phyloP scores from a whole-genome alignment of 2,797 vertebrate genomes.

The Esox lucius region DNA sequence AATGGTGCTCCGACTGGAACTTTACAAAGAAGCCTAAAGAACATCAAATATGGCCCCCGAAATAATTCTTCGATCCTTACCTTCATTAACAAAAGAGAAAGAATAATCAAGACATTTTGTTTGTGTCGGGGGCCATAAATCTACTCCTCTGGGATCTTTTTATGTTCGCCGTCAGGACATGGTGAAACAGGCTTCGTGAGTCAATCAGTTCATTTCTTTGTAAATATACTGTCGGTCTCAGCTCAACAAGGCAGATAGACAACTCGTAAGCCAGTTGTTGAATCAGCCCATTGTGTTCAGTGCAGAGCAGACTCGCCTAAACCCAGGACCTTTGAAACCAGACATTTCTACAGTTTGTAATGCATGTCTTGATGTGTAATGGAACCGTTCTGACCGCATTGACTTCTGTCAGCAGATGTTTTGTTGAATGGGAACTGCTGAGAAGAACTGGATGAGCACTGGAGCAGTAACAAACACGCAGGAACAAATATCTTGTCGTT shows the following conservation, averaged over 20 bases:
- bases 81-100: background rate
- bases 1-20: background rate
- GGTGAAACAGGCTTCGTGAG: constrained; percentile 47
- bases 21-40: background rate
- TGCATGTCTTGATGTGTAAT: constrained; percentile 32
- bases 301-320: constrained; percentile 12
- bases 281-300: constrained; percentile 63
- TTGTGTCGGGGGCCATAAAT: background rate
- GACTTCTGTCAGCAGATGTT: background rate
- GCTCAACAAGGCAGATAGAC: constrained; percentile 57
- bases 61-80: background rate
- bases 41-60: background rate
- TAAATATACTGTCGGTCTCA: constrained; percentile 51
- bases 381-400: constrained; percentile 27
- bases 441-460: background rate
- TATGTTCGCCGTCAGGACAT: background rate
- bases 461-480: background rate
- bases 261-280: constrained; percentile 59
- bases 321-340: constrained; percentile 38
- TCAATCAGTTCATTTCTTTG: constrained; percentile 60
- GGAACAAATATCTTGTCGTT: background rate
- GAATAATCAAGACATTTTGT: background rate
- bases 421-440: no score
- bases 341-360: constrained; percentile 27
- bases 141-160: background rate